A percentile compares a stretch with the other conserved stretches of the same genome.
phyloP scores from a whole-genome alignment of 2,888 invertebrate species.

The Xylota sylvarum region DNA sequence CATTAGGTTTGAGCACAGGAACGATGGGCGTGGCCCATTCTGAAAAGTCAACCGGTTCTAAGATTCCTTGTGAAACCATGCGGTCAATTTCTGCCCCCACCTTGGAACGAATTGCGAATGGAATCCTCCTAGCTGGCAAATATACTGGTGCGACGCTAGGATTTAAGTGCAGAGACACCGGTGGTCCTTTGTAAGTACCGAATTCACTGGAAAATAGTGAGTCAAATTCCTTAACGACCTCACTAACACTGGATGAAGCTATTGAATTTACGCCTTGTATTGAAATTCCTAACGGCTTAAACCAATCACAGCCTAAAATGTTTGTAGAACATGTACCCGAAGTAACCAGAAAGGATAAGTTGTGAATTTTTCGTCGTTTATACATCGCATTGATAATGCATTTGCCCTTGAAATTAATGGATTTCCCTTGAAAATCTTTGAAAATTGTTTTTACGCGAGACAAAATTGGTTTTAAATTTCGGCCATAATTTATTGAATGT shows the following conservation, averaged over 20 bases:
- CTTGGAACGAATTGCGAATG: conserved; percentile 67
- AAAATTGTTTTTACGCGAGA: conserved; percentile 22
- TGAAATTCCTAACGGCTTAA: conserved; percentile 52
- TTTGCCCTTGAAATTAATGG: conserved; percentile 25
- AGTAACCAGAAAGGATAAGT: conserved; percentile 56
- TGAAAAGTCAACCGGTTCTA: conserved; percentile 72
- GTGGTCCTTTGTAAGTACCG: conserved; percentile 44
- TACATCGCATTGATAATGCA: conserved; percentile 45
- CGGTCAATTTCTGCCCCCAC: conserved; percentile 76
- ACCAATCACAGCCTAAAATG: conserved; percentile 43
- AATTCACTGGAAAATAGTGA: conserved; percentile 45
- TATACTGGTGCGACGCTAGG: conserved; percentile 12
- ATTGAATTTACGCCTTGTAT: conserved; percentile 56
- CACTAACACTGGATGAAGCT: conserved; percentile 30
- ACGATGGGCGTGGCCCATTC: conserved; percentile 52
- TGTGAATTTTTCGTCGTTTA: conserved; percentile 18
- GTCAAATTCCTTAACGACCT: conserved; percentile 44
- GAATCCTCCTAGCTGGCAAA: conserved; percentile 35
- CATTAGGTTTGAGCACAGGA: conserved; percentile 66
- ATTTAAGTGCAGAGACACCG: conserved; percentile 45
- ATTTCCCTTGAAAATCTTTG: conserved; percentile 28
- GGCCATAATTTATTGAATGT: conserved; percentile 11
- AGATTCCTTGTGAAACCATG: conserved; percentile 73
- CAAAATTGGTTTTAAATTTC: conserved; percentile 1
- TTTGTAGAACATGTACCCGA: conserved; percentile 35